A percentile compares a stretch with the other conserved stretches of the same genome.
Evolutionary conservation across 2,888 invertebrate species (phyloP).

Genomic region (Pyrgus malvae): DNA sequence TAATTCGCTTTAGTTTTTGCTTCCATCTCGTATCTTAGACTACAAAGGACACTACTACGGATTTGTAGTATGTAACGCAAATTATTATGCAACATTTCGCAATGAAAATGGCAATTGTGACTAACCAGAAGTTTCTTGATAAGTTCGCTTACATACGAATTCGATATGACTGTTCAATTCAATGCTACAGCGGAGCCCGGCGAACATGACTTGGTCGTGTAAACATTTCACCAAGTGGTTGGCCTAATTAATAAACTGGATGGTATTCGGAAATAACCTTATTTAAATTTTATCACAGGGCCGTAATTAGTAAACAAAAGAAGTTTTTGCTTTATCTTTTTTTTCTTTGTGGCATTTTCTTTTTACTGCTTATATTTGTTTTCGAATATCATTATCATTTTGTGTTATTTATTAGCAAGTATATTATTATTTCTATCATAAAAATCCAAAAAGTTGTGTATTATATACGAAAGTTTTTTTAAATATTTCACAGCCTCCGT

Average conservation of each 20-base stretch:
- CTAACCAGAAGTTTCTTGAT: background rate
- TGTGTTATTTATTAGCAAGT: no score
- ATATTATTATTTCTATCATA: no score
- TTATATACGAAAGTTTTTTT: no score
- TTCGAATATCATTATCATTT: no score
- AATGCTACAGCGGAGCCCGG: background rate
- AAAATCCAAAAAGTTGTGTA: no score
- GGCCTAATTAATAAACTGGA: constrained; percentile 3
- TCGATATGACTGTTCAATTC: no score
- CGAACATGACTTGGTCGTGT: background rate
- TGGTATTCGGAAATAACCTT: background rate
- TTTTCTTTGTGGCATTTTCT: no score
- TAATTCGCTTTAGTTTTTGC: background rate
- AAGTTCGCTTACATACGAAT: no score
- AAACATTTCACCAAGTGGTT: background rate
- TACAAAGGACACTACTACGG: no score
- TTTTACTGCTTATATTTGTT: no score
- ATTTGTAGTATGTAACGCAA: background rate
- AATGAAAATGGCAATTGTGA: background rate
- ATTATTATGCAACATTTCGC: constrained; percentile 8
- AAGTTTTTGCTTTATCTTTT: no score
- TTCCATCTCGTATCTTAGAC: background rate
- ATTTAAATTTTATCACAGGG: background rate
- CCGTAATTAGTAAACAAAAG: background rate
- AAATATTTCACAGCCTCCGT: no score